phyloP scores from a whole-genome alignment of 2,113 vertebrate genomes.

The Dipodomys stephensi region DNA sequence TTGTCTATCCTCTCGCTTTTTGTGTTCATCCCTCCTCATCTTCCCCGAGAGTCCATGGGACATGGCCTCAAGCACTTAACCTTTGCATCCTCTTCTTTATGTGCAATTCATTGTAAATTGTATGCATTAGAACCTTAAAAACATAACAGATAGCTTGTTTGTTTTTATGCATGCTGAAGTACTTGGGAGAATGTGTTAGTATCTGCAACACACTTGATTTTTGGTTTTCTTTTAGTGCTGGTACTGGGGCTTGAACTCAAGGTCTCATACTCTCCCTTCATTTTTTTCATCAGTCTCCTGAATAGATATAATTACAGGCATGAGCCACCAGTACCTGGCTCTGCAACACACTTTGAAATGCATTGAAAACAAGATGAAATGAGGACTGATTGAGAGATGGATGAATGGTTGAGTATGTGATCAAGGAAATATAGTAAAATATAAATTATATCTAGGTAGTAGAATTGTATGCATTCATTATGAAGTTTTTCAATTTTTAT shows the following conservation, averaged over 20 bases:
- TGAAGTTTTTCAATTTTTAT: slow-evolving; percentile 27
- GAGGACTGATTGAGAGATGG: neutral
- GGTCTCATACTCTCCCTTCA: too few relatives aligned
- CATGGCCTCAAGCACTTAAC: neutral
- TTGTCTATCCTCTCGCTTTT: neutral
- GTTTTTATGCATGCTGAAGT: neutral
- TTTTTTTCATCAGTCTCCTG: too few relatives aligned
- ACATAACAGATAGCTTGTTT: neutral
- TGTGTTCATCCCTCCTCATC: neutral
- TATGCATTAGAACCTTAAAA: slow-evolving; percentile 8
- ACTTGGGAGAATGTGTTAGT: neutral
- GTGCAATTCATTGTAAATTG: neutral
- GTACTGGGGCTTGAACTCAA: too few relatives aligned
- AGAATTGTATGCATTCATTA: neutral
- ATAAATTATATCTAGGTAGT: neutral
- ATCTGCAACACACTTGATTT: neutral
- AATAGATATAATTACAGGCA: too few relatives aligned
- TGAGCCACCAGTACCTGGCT: neutral
- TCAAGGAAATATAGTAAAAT: slow-evolving; percentile 11
- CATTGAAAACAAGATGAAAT: slow-evolving; percentile 39
- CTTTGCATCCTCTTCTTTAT: neutral
- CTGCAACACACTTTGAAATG: slow-evolving; percentile 42
- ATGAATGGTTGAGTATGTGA: neutral
- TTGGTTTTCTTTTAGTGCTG: too few relatives aligned
- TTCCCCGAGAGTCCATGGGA: neutral